phyloP scores from a whole-genome alignment of 2,888 invertebrate species.

The Microctonus brassicae region DNA sequence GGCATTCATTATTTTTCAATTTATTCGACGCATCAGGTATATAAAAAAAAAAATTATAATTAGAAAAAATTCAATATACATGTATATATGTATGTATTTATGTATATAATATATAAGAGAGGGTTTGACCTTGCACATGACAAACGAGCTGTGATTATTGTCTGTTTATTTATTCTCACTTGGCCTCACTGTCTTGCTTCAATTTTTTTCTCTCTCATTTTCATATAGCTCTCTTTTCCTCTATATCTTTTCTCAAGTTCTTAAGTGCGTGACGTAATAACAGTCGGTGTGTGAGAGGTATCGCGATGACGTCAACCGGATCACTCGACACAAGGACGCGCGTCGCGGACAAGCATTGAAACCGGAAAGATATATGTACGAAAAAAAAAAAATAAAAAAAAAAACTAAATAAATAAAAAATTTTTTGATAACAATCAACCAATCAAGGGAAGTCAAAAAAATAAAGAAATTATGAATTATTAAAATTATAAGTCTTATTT shows the following conservation, averaged over 20 bases:
- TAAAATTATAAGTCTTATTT: no score
- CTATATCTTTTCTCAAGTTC: slow-evolving; percentile 17
- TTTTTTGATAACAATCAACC: no score
- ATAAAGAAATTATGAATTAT: no score
- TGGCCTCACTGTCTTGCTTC: neutral
- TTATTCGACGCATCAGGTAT: slow-evolving; percentile 1
- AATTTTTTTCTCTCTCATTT: neutral
- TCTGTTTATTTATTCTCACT: slow-evolving; percentile 6
- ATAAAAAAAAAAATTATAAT: neutral
- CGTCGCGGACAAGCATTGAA: slow-evolving; percentile 1
- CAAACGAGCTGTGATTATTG: slow-evolving; percentile 14
- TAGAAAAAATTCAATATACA: neutral
- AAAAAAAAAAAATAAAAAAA: neutral
- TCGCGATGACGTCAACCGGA: slow-evolving; percentile 45
- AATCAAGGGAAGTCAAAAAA: neutral
- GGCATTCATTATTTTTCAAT: neutral
- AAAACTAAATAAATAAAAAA: neutral
- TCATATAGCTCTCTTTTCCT: neutral
- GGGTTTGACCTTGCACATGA: slow-evolving; percentile 15
- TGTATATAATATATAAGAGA: neutral
- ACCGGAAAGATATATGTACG: slow-evolving; percentile 19
- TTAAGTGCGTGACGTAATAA: slow-evolving; percentile 48
- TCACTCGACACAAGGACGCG: slow-evolving; percentile 46
- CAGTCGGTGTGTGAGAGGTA: slow-evolving; percentile 39
- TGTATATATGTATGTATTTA: neutral